phyloP scores from a whole-genome alignment of 1,140 invertebrate species.

The Cotesia glomerata region DNA sequence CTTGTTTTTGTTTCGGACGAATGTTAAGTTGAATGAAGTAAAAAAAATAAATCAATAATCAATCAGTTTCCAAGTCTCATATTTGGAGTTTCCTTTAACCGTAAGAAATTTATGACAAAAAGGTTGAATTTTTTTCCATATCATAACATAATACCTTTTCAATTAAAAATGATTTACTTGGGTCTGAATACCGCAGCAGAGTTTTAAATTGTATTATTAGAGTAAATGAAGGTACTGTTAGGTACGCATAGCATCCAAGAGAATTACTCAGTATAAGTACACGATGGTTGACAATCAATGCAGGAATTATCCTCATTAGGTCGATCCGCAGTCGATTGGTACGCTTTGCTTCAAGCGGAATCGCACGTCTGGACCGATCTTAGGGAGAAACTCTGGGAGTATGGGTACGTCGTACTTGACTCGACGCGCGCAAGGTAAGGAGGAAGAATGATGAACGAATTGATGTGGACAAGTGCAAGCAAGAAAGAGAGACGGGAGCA shows the following conservation, averaged over 20 bases:
- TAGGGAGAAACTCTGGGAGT: not conserved
- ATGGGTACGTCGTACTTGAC: not conserved
- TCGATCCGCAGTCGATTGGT: slow-evolving; percentile 35
- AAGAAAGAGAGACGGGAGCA: not conserved
- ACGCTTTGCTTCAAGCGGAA: slow-evolving; percentile 27
- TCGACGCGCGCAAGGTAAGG: not conserved
- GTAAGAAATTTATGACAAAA: too few relatives aligned
- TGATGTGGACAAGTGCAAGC: not conserved
- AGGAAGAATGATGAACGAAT: not conserved
- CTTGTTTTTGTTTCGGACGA: too few relatives aligned
- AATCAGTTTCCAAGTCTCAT: too few relatives aligned
- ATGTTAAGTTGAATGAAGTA: too few relatives aligned
- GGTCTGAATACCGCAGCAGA: slow-evolving; percentile 24
- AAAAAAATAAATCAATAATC: too few relatives aligned
- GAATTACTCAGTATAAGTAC: slow-evolving; percentile 28
- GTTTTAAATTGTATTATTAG: not conserved
- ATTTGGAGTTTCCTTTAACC: too few relatives aligned
- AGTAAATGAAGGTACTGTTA: not conserved
- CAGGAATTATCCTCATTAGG: slow-evolving; percentile 63
- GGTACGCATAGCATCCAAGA: slow-evolving; percentile 16
- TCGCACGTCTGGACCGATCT: slow-evolving; percentile 27
- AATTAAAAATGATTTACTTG: slow-evolving; percentile 61
- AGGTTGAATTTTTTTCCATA: too few relatives aligned
- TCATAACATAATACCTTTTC: slow-evolving; percentile 33
- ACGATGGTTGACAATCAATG: slow-evolving; percentile 52